Percentiles rank a stretch among this genome's conserved stretches.
These are phyloP conservation scores for Physeter macrocephalus DNA, from an alignment of 2,113 vertebrate genomes.

Conservation along the genomic window DNA sequence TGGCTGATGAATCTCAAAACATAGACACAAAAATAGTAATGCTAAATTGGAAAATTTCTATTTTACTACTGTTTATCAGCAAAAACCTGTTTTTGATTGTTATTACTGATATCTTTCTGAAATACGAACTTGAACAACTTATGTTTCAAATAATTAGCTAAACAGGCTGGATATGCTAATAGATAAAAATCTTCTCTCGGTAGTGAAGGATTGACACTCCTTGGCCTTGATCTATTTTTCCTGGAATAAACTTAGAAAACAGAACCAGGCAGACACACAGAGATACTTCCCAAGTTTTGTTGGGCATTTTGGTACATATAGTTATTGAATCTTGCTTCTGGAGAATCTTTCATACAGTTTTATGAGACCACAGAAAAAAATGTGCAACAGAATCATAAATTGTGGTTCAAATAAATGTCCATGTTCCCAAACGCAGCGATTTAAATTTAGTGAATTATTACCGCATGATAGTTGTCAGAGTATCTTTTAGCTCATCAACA, in stretches of 20 bases:
- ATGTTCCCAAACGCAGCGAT: background rate
- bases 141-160: slow-evolving; percentile 19
- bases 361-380: background rate
- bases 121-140: background rate
- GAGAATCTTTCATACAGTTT: background rate
- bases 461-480: background rate
- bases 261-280: background rate
- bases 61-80: background rate
- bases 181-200: background rate
- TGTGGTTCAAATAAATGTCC: background rate
- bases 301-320: background rate
- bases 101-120: slow-evolving; percentile 6
- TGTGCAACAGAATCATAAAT: background rate
- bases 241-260: background rate
- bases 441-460: background rate
- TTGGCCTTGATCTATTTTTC: background rate
- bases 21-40: background rate
- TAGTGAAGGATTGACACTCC: background rate
- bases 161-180: background rate
- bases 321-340: background rate
- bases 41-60: background rate
- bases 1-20: slow-evolving; percentile 10
- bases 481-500: background rate
- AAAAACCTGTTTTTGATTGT: background rate
- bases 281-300: background rate